phyloP scores from a whole-genome alignment of 2,797 vertebrate species.

The Thunnus albacares region DNA sequence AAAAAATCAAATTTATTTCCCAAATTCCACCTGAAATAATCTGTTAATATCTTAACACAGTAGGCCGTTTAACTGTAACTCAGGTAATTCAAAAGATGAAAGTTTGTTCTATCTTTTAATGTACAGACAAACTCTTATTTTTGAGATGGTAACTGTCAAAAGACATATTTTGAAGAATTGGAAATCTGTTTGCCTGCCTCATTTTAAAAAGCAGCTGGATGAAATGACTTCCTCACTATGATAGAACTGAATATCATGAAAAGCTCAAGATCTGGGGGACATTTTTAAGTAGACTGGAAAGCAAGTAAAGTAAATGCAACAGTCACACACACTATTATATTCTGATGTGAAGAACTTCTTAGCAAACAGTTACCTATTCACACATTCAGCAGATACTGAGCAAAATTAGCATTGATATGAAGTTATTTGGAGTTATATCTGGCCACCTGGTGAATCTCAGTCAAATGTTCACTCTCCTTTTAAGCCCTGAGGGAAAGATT shows the following conservation, averaged over 20 bases:
- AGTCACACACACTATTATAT: too few relatives aligned
- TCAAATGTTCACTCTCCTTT: too few relatives aligned
- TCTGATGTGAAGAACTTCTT: too few relatives aligned
- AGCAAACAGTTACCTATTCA: neutral
- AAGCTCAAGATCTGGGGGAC: neutral
- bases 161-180: too few relatives aligned
- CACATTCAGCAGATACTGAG: neutral
- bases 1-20: slow-evolving; percentile 21
- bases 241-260: neutral
- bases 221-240: neutral
- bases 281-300: neutral
- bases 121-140: neutral
- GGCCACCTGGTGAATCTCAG: neutral
- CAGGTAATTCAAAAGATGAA: neutral
- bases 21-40: neutral
- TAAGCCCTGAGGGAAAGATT: too few relatives aligned
- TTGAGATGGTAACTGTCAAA: too few relatives aligned
- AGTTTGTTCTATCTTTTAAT: neutral
- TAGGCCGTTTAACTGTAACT: neutral
- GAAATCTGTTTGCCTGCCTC: too few relatives aligned
- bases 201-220: neutral
- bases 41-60: neutral
- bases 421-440: neutral
- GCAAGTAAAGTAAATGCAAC: too few relatives aligned
- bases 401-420: neutral